Evolutionary conservation across 2,113 vertebrate genomes (phyloP).

Genomic region (Vicugna pacos): DNA sequence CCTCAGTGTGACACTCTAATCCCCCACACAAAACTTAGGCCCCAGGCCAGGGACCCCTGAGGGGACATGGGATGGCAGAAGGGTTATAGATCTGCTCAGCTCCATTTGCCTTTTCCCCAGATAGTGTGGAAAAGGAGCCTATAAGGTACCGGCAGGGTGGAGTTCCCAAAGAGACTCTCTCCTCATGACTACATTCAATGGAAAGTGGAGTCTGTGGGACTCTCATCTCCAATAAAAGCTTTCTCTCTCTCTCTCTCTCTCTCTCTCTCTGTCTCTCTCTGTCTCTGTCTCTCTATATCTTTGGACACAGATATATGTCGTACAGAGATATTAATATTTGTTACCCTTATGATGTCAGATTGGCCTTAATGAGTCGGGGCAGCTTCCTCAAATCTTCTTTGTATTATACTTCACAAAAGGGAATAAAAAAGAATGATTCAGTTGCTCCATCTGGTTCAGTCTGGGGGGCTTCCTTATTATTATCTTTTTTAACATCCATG

Average conservation of each 20-base stretch:
- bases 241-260: neutral
- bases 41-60: neutral
- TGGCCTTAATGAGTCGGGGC: neutral
- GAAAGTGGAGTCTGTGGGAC: neutral
- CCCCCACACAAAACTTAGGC: neutral
- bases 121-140: neutral
- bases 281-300: neutral
- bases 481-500: slow-evolving; percentile 45
- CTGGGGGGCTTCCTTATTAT: slow-evolving; percentile 30
- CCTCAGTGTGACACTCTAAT: neutral
- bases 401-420: neutral
- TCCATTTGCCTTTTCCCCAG: neutral
- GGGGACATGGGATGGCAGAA: neutral
- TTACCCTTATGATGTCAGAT: neutral
- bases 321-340: neutral
- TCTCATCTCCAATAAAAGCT: neutral
- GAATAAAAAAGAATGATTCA: slow-evolving; percentile 41
- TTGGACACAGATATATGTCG: neutral
- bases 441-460: slow-evolving; percentile 33
- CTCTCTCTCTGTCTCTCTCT: neutral
- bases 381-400: slow-evolving; percentile 3
- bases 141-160: neutral
- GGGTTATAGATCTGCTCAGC: neutral
- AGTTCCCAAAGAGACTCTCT: neutral
- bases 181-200: neutral